These are phyloP conservation scores for Cataglyphis hispanica DNA, from an alignment of 1,140 invertebrate species.

Conservation along the genomic window DNA sequence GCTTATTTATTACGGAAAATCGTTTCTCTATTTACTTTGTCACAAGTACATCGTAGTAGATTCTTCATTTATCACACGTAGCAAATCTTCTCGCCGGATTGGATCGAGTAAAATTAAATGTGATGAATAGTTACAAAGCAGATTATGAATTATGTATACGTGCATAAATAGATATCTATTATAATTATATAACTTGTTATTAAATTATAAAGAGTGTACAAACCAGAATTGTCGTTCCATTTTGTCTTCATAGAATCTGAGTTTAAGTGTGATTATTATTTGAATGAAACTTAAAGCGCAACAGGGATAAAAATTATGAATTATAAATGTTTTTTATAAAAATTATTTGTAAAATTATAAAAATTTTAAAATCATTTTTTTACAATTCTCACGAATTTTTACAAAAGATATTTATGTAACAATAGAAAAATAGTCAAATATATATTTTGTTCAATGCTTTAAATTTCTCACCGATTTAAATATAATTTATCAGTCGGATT, in stretches of 20 bases:
- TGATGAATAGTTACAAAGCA: background rate
- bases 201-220: background rate
- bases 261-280: too few relatives aligned
- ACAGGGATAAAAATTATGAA: too few relatives aligned
- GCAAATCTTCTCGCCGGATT: slow-evolving; percentile 4
- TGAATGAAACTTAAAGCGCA: too few relatives aligned
- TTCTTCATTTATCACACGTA: slow-evolving; percentile 17
- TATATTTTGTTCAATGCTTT: too few relatives aligned
- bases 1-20: slow-evolving; percentile 49
- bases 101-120: slow-evolving; percentile 28
- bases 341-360: too few relatives aligned
- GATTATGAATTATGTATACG: background rate
- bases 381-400: too few relatives aligned
- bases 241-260: background rate
- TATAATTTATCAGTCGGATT: too few relatives aligned
- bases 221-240: background rate
- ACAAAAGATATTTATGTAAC: too few relatives aligned
- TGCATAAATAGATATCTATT: background rate
- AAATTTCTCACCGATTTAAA: too few relatives aligned
- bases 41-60: background rate
- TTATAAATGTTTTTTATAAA: too few relatives aligned
- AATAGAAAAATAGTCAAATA: too few relatives aligned
- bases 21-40: slow-evolving; percentile 33
- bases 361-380: too few relatives aligned
- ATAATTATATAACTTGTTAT: slow-evolving; percentile 1